Percentiles rank a stretch among this genome's conserved stretches.
Conservation (phyloP, 2,113 vertebrate species). For the Lamprologus callipterus region DNA sequence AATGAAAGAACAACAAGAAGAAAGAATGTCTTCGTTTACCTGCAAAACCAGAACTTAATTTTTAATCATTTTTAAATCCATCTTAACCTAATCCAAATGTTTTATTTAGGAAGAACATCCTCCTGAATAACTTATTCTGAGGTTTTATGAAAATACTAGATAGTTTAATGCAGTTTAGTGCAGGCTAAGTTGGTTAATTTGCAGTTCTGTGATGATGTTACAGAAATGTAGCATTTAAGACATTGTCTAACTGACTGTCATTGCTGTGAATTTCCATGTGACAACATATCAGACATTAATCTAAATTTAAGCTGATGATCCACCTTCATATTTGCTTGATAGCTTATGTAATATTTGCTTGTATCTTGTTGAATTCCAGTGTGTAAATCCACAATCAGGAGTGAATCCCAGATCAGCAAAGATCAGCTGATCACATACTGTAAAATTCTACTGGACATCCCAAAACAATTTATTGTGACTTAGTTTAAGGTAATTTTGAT, state of each 20-base stretch:
- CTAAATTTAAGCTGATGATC: background rate
- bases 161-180: background rate
- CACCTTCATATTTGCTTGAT: background rate
- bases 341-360: background rate
- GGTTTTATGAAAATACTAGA: background rate
- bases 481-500: background rate
- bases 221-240: too few relatives aligned
- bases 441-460: background rate
- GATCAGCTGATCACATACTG: background rate
- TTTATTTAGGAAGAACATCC: background rate
- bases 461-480: background rate
- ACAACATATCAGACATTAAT: background rate
- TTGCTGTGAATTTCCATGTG: background rate
- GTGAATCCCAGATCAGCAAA: background rate
- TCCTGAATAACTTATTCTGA: background rate
- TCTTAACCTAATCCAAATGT: background rate
- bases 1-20: background rate
- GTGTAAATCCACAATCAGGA: background rate
- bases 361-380: background rate
- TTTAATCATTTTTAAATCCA: background rate
- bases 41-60: background rate
- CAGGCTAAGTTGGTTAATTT: background rate
- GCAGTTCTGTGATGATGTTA: background rate
- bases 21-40: background rate
- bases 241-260: background rate